Percentiles rank a stretch among this genome's conserved stretches.
Conservation (phyloP, 2,888 invertebrate genomes). For the Eulithis testata region DNA sequence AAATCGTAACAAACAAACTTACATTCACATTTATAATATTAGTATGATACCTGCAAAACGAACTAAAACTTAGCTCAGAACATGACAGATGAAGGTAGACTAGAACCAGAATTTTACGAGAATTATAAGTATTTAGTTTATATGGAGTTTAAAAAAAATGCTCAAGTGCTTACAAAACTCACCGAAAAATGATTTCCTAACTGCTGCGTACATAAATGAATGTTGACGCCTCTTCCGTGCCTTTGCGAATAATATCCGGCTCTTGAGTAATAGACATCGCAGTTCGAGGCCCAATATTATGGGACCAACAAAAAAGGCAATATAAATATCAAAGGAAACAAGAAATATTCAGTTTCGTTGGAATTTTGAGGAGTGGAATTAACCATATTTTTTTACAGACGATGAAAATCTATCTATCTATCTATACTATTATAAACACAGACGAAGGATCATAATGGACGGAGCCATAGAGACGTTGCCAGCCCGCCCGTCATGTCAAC, state of each 20-base stretch:
- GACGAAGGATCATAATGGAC: no score
- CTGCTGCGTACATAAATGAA: constrained; percentile 40
- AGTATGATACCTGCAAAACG: no score
- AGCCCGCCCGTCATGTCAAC: no score
- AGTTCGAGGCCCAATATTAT: constrained; percentile 37
- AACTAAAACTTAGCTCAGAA: no score
- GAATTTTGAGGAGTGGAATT: constrained; percentile 9
- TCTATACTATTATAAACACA: no score
- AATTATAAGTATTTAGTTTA: no score
- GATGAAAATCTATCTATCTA: no score
- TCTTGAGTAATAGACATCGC: constrained; percentile 40
- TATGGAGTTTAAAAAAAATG: background rate
- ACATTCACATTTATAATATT: no score
- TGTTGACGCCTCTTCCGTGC: constrained; percentile 34
- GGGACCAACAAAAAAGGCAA: constrained; percentile 33
- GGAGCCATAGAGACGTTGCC: no score
- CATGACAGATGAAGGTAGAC: no score
- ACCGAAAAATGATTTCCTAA: constrained; percentile 25
- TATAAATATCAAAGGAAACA: constrained; percentile 31
- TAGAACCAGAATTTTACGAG: no score
- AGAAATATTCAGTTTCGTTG: constrained; percentile 23
- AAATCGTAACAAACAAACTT: no score
- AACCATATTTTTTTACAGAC: constrained; percentile 12
- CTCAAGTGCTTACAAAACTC: constrained; percentile 15
- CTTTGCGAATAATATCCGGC: constrained; percentile 40